Base-by-base conservation (phyloP, 92 coral and sea anemone species). In the Epizoanthus rinbou region DNA sequence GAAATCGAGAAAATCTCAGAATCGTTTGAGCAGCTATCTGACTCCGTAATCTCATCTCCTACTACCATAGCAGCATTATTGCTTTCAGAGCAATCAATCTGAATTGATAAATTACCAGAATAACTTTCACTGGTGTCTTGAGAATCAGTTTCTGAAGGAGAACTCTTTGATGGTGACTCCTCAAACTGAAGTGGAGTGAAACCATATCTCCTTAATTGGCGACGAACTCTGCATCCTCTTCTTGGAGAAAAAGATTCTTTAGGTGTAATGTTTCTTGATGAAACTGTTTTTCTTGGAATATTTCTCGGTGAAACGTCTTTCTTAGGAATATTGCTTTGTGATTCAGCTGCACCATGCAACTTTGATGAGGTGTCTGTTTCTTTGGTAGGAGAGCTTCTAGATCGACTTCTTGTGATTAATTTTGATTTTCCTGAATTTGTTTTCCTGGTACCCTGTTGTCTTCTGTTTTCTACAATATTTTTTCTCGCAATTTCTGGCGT, bases 201-300 rank as follows among this genome's bases (percentile, higher is more conserved):
- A 23, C 71, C 82, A 50, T 62, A 78, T 39, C 66, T 78, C 69
- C 60, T 65, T 19, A 78, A 43, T n/a, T 62, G 82, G 21, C 57
- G 82, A 4, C 82, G 71, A 43, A 16, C 22, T 45, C 82, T n/a
- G 28, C 56, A 18, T 19, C 82, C 82, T 78, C 71, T 78, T 78
- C 82, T 60, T 3, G 66, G 56, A 35, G 58, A 62, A 41, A 65
- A 8, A 22, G 35, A 3, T 78, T 62, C 82, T 39, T 41, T 78
- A 13, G 41, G 71, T 19, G 5, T 41, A 7, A 7, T 60, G 19
- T 0, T 62, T 41, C 58, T 78, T 0, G 19, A 22, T 22, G 57
- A 60, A 0, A 15, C 41, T 39, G n/a, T 41, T 62, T 60, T 78
- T 24, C 16, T 21, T 0, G 82, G 71, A 19, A 69, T 78, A 14